Evolutionary conservation across 2,113 vertebrate species (phyloP).

Genomic region (Nycticebus coucang): DNA sequence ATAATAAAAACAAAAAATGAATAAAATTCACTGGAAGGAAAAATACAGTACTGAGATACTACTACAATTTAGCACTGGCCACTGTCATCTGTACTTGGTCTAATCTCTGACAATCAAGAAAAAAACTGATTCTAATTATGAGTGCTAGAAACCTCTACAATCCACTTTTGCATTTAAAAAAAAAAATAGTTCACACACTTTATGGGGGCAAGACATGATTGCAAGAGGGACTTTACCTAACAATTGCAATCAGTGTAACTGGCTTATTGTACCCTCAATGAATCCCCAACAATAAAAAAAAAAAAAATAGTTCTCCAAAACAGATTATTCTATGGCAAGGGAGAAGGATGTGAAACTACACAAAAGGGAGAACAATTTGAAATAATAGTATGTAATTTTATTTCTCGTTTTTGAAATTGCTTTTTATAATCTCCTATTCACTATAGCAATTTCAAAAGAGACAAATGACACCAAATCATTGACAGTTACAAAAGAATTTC

Average conservation of each 20-base stretch:
- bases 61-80: neutral
- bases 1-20: neutral
- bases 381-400: conserved; percentile 43
- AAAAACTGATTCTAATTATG: neutral
- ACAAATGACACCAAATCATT: conserved; percentile 32
- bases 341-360: neutral
- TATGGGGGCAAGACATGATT: too few species aligned
- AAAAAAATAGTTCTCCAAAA: neutral
- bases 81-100: neutral
- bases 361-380: conserved; percentile 60
- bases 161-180: neutral
- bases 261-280: too few species aligned
- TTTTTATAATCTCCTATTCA: conserved; percentile 55
- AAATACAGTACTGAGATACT: neutral
- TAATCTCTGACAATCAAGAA: neutral
- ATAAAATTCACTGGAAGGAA: neutral
- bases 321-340: neutral
- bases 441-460: conserved; percentile 42
- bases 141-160: conserved; percentile 7
- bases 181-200: neutral
- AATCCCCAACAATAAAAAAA: too few species aligned
- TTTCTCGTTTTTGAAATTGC: conserved; percentile 63
- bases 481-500: conserved; percentile 24
- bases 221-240: too few species aligned
- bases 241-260: too few species aligned